These are phyloP conservation scores for Mesopsocus fuscifrons DNA, from an alignment of 2,888 invertebrate genomes.

Conservation along the genomic window DNA sequence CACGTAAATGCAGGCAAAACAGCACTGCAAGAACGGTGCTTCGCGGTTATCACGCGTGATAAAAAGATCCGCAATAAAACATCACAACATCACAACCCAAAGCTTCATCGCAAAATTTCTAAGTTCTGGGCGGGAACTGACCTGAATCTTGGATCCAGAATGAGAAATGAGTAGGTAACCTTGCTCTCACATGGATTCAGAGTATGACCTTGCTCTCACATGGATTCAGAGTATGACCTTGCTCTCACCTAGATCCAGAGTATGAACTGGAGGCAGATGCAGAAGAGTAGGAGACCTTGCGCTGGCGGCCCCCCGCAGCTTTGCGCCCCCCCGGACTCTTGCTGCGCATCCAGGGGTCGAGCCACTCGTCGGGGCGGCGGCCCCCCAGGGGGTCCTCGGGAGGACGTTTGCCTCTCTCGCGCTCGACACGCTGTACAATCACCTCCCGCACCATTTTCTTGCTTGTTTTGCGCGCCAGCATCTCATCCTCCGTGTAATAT, in stretches of 20 bases:
- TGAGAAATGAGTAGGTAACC: too few relatives aligned
- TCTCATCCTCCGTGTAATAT: slow-evolving; percentile 10
- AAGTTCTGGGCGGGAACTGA: too few relatives aligned
- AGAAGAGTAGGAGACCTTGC: slow-evolving; percentile 46
- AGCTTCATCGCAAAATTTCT: too few relatives aligned
- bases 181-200: too few relatives aligned
- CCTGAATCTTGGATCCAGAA: too few relatives aligned
- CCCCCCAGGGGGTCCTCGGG: slow-evolving; percentile 12
- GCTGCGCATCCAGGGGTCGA: slow-evolving; percentile 82
- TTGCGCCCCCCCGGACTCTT: slow-evolving; percentile 36
- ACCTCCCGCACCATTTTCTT: slow-evolving; percentile 43
- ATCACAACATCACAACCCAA: too few relatives aligned
- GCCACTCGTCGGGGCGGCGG: slow-evolving; percentile 73
- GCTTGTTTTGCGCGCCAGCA: slow-evolving; percentile 9
- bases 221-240: too few relatives aligned
- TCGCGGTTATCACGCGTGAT: too few relatives aligned
- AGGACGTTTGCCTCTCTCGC: slow-evolving; percentile 13
- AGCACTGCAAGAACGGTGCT: too few relatives aligned
- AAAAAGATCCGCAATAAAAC: too few relatives aligned
- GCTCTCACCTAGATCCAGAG: slow-evolving; percentile 36
- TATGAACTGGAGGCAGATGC: slow-evolving; percentile 41
- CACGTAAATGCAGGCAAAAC: too few relatives aligned
- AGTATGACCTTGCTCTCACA: too few relatives aligned
- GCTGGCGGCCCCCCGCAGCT: slow-evolving; percentile 22
- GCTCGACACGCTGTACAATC: slow-evolving; percentile 45